These are phyloP conservation scores for Andrena cerasifolii DNA, from an alignment of 1,140 invertebrate species.

Conservation along the genomic window DNA sequence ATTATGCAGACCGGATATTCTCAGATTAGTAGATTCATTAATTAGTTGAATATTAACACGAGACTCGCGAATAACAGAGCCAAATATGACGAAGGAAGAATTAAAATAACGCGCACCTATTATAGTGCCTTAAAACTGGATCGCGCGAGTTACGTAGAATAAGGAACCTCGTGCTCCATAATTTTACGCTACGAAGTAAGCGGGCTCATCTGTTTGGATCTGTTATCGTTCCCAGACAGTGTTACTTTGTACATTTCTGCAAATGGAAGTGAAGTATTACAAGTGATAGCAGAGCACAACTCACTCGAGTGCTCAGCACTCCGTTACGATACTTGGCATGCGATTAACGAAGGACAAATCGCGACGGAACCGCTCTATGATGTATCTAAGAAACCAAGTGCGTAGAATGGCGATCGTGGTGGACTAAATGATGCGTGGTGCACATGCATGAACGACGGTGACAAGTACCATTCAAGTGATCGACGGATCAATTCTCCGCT, in stretches of 20 bases:
- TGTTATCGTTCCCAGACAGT: background rate
- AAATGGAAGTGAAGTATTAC: background rate
- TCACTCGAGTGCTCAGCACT: background rate
- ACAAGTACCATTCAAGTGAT: constrained; percentile 31
- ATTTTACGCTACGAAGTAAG: background rate
- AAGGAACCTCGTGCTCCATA: background rate
- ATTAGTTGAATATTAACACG: constrained; percentile 21
- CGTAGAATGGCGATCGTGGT: constrained; percentile 10
- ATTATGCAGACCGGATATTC: background rate
- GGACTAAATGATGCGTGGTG: constrained; percentile 31
- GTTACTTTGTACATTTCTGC: background rate
- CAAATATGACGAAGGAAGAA: background rate
- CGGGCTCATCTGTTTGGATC: background rate
- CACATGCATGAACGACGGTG: constrained; percentile 49
- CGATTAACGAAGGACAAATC: background rate
- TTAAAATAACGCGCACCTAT: too few species aligned
- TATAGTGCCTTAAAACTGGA: background rate
- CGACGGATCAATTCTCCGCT: background rate
- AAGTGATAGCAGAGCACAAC: background rate
- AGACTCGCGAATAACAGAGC: background rate
- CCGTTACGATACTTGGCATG: background rate
- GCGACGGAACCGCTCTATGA: background rate
- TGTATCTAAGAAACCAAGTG: background rate
- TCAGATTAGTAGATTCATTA: background rate
- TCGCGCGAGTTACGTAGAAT: background rate